Base-by-base conservation (phyloP, 2,888 invertebrate genomes). In the Mimachlamys varia region DNA sequence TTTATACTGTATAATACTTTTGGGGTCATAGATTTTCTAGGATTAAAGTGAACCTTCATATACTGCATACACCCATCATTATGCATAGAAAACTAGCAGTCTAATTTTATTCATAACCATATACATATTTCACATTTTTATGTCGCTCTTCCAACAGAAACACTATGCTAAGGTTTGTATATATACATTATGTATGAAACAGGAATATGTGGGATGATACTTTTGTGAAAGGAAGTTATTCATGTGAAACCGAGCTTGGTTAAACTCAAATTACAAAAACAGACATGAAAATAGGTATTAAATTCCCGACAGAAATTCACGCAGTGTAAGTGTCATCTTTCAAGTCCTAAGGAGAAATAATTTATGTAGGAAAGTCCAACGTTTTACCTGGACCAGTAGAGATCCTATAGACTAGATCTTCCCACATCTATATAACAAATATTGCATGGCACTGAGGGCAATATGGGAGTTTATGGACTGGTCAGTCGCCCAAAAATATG, bases 201-300 rank as follows among this genome's bases (percentile, higher is more conserved):
- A 33, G 33, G 76, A 76, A 33, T 76, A 76, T 33, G 13, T 76
- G 22, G 76, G 27, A 76, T 76, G 76, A 76, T 76, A 76, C 76
- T 27, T 76, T 1, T 76, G 22, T 76, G 76, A 76, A 76, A 76
- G 76, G 33, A 76, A 76, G 13, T 76, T 27, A 76, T 7, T 76
- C 76, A 76, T 27, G 76, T 76, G 76, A 76, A 76, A 76, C 76
- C 33, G 76, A 76, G 76, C 76, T 76, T 10, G 33, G 27, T 76
- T 33, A 76, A 76, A 76, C 76, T 76, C 76, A 76, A 76, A 76
- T 76, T 76, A 76, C 76, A 76, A 76, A 76, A 76, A 33, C 76
- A 76, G 76, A 76, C 76, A 33, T 33, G 33, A 76, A 76, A 76
- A 33, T 76, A 33, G 27, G 76, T 33, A 76, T 76, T 0, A 27